Evolutionary conservation across 64 coral and sea anemone genomes (phyloP).

Genomic region (Hydrozoanthus tunicans): DNA sequence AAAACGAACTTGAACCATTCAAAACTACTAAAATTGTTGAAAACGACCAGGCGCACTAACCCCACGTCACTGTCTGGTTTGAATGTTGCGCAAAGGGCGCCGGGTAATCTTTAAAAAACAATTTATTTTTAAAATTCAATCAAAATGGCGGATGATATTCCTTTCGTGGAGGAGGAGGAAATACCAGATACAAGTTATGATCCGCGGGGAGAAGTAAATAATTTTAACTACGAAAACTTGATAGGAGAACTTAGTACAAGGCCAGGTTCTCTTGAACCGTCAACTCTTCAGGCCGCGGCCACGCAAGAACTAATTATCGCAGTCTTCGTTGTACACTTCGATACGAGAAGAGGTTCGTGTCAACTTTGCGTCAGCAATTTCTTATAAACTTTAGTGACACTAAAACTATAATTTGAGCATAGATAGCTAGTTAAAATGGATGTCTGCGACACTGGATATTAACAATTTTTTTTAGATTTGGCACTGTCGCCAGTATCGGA

Average conservation of each 20-base stretch:
- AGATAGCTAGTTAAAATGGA: no score
- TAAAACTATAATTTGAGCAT: not conserved
- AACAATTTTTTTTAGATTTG: no score
- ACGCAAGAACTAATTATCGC: conserved; percentile 86
- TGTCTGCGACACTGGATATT: no score
- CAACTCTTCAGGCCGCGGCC: not conserved
- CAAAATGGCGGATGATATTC: conserved; percentile 80
- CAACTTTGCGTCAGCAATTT: no score
- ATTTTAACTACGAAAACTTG: conserved; percentile 42
- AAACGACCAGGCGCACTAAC: not conserved
- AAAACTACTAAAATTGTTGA: no score
- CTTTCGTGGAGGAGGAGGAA: conserved; percentile 87
- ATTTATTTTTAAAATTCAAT: not conserved
- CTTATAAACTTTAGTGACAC: not conserved
- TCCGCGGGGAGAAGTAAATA: conserved; percentile 48
- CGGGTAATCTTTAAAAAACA: not conserved
- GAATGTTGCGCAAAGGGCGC: not conserved
- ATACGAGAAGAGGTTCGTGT: conserved; percentile 85
- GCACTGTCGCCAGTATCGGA: no score
- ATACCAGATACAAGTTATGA: conserved; percentile 77
- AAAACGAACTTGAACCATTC: no score
- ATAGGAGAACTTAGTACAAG: conserved; percentile 11
- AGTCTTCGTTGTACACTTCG: conserved; percentile 94
- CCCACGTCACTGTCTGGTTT: not conserved
- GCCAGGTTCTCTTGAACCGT: not conserved